Evolutionary conservation across 2,888 invertebrate species (phyloP).

Genomic region (Ophioninae sp.): DNA sequence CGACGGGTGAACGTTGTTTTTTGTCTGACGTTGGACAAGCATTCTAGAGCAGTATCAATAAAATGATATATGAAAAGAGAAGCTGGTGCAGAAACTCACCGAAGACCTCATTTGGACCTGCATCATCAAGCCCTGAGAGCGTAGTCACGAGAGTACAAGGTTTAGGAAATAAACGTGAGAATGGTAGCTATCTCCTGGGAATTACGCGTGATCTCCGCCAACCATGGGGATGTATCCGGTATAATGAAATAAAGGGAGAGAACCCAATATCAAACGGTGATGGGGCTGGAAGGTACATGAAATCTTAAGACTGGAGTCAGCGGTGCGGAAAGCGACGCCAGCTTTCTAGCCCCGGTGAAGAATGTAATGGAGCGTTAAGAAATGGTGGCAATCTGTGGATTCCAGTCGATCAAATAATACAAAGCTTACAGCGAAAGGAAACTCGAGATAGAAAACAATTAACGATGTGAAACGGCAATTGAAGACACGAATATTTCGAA

Average conservation of each 20-base stretch:
- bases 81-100: neutral
- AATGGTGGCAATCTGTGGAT: constrained; percentile 32
- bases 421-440: constrained; percentile 8
- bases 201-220: constrained; percentile 46
- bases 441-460: constrained; percentile 19
- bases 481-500: constrained; percentile 1
- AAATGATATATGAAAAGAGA: constrained; percentile 22
- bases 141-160: constrained; percentile 1
- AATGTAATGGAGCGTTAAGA: constrained; percentile 42
- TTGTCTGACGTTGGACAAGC: neutral
- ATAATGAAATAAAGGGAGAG: constrained; percentile 57
- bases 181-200: constrained; percentile 51
- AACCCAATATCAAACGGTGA: neutral
- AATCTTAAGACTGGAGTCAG: constrained; percentile 45
- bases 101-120: neutral
- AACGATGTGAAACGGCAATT: constrained; percentile 1
- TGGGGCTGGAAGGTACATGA: constrained; percentile 47
- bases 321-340: constrained; percentile 24
- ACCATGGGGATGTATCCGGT: constrained; percentile 41
- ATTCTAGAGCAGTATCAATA: constrained; percentile 22
- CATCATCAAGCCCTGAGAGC: neutral
- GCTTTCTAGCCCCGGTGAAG: constrained; percentile 23
- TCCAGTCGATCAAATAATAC: constrained; percentile 43
- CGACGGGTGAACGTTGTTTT: neutral
- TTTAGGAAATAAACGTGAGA: constrained; percentile 26